Base-by-base conservation (phyloP, 1,140 invertebrate species). In the Oreohelix idahoensis region DNA sequence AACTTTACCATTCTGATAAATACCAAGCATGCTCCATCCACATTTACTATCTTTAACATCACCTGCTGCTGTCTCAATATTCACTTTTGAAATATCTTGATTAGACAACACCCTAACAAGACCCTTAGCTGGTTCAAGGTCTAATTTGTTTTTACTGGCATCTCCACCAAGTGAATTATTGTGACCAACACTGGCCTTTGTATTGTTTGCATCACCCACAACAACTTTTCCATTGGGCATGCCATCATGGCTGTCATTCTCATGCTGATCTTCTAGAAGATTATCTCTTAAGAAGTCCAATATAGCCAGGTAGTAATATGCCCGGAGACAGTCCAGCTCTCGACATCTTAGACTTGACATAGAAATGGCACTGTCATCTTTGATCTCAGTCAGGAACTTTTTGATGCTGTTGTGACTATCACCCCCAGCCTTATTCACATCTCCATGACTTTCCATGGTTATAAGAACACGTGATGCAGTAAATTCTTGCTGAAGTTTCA, bases 401-500 rank as follows among this genome's bases (percentile, higher is more conserved):
- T 89, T 89, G 49, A 90, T 88, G 29, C 85, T 88, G 71, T 89
- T 87, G 39, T 88, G 86, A 73, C 87, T 89, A 51, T 86, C 86
- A 51, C 75, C 83, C 23, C 75, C 79, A 35, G 87, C 86, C 29
- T 87, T 85, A 45, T 89, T 87, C 58, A 89, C 85, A 69, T 88
- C 84, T 49, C 84, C 86, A 58, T 87, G 85, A 42, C 81, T 88
- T 79, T 91, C 89, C 86, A 91, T 89, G 78, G 86, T 89, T 45
- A 91, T 89, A 29, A 91, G 81, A 0, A 91, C 89, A 32, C 89
- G 80, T 79, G 88, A 83, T 1, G 90, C 90, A 29, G 89, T 90
- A 70, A 89, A 87, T 80, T 91, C 90, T 39, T 91, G 90, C 73
- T 91, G 90, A 58, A 91, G 84, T 73, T 91, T 91, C 73, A 91